Evolutionary conservation across 2,797 vertebrate genomes (phyloP), one percentile per base, ranked within the genome.

Genomic region (Dendrocincla fuliginosa): DNA sequence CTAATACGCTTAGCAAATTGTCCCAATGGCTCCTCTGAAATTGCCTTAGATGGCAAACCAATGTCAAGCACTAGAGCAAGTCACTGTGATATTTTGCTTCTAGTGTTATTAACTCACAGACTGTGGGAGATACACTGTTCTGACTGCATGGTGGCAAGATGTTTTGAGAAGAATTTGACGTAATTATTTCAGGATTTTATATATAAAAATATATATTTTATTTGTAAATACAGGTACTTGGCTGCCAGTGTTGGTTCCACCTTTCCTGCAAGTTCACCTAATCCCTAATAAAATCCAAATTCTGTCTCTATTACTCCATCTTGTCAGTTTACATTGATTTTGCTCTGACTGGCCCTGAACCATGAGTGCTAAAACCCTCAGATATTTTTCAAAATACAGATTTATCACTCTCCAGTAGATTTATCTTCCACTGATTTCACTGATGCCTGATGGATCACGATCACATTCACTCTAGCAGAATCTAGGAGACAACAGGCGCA

Each of bases 31-130:
- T 89, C 32, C 47, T 89, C 85, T 92, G 75, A 89, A 91, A 89
- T 67, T 91, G 82, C 89, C 68, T 92, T 93, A 87, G 82, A 85
- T 92, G 75, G 89, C 70, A 49, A 96, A 89, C 27, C 32, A 70
- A 60, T 73, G 68, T 79, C 63, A 87, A 84, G 30, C 59, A 76
- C 55, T 84, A 77, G 28, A 93, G 44, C 68, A 91, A 90, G 69
- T 59, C 52, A 56, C 28, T 13, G 42, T 22, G 39, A 22, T 63
- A 41, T 74, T 93, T 89, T 82, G 4, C 47, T 90, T 87, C 42
- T 33, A 32, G 28, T 37, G 23, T 73, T 91, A 64, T 13, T 67
- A 91, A 79, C 33, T 52, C 71, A 69, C 47, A 77, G 18, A 82
- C 16, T 55, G 49, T 6, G 44, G 30, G 52, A 76, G 63, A 77